These are phyloP conservation scores for Tetranychus piercei DNA, from an alignment of 2,888 invertebrate species.

Conservation along the genomic window DNA sequence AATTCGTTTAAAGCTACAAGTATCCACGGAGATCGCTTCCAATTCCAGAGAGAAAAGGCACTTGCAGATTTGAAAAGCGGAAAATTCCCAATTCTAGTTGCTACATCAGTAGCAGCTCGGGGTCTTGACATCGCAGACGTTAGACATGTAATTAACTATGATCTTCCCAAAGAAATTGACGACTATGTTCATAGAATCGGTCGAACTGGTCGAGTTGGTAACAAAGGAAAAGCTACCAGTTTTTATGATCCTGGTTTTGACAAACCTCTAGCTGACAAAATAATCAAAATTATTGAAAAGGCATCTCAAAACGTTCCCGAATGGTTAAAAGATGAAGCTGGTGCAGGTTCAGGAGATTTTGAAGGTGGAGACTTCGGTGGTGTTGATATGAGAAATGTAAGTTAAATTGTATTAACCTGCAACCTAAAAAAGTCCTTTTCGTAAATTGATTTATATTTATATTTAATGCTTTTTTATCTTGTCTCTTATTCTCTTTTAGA, in stretches of 20 bases:
- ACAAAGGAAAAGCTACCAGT: constrained; percentile 35
- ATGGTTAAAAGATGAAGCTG: constrained; percentile 42
- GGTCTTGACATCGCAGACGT: constrained; percentile 74
- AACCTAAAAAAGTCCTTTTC: neutral
- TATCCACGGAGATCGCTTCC: constrained; percentile 54
- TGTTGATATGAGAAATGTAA: constrained; percentile 47
- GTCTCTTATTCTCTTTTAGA: neutral
- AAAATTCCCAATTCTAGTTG: constrained; percentile 59
- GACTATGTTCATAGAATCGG: constrained; percentile 40
- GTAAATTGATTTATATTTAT: neutral
- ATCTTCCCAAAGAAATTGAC: constrained; percentile 35
- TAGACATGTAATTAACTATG: constrained; percentile 39
- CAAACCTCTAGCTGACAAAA: constrained; percentile 41
- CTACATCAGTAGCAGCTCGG: constrained; percentile 82
- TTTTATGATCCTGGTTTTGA: constrained; percentile 48
- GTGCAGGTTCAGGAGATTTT: constrained; percentile 31
- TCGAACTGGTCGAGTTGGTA: constrained; percentile 38
- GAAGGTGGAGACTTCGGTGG: constrained; percentile 47
- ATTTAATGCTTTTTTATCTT: neutral
- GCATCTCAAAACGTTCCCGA: constrained; percentile 59
- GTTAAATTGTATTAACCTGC: neutral
- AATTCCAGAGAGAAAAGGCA: constrained; percentile 52
- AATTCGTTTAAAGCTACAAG: constrained; percentile 50
- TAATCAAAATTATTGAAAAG: constrained; percentile 52
- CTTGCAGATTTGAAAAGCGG: constrained; percentile 61